phyloP scores from a whole-genome alignment of 2,888 invertebrate genomes.

The Zygaena filipendulae region DNA sequence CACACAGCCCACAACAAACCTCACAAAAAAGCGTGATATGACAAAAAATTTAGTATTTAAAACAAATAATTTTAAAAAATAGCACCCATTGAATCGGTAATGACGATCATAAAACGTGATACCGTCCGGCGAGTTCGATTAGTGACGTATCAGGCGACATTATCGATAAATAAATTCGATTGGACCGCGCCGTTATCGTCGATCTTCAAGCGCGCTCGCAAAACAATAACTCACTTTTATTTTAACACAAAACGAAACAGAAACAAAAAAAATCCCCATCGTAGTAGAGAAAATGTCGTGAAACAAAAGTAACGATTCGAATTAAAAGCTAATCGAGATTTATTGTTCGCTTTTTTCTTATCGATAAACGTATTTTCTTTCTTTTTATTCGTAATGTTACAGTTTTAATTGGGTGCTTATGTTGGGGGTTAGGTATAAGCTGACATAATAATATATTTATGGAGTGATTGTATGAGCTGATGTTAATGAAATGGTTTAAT shows the following conservation, averaged over 20 bases:
- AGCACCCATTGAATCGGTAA: conserved; percentile 31
- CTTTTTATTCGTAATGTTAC: conserved; percentile 1
- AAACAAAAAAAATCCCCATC: too few species aligned
- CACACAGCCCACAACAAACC: too few species aligned
- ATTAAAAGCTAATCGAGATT: conserved; percentile 13
- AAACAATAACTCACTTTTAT: conserved; percentile 47
- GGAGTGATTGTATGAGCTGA: too few species aligned
- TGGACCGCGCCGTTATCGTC: conserved; percentile 37
- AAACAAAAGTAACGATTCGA: conserved; percentile 12
- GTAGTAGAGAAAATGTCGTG: conserved; percentile 6
- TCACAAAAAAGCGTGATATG: too few species aligned
- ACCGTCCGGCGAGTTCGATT: conserved; percentile 42
- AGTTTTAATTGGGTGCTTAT: conserved; percentile 8
- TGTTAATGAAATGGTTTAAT: neutral
- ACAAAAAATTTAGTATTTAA: too few species aligned
- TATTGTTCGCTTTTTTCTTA: conserved; percentile 16
- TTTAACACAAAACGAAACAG: too few species aligned
- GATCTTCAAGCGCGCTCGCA: conserved; percentile 30
- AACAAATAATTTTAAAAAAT: too few species aligned
- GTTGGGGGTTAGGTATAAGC: too few species aligned
- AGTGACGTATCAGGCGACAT: conserved; percentile 51
- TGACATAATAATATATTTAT: too few species aligned
- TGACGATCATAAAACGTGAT: conserved; percentile 57
- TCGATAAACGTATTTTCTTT: conserved; percentile 8
- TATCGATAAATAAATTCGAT: conserved; percentile 58